phyloP scores from a whole-genome alignment of 2,113 vertebrate species.

The Nanorana parkeri region DNA sequence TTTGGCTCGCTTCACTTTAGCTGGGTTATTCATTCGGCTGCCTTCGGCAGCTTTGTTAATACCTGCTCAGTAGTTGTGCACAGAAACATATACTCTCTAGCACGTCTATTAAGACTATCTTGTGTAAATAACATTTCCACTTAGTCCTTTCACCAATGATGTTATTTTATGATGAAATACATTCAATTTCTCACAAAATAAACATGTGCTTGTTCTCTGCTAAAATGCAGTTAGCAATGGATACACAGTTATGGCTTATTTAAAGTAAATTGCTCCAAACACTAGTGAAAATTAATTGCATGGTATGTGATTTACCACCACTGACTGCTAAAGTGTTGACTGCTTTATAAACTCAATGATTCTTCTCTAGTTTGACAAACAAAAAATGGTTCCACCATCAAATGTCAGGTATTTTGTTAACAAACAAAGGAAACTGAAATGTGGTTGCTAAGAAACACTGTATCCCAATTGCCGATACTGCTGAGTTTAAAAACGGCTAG shows the following conservation, averaged over 20 bases:
- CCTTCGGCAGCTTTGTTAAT: too few relatives aligned
- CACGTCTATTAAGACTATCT: too few relatives aligned
- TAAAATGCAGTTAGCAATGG: constrained; percentile 36
- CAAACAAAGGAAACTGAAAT: constrained; percentile 38
- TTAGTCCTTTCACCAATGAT: constrained; percentile 7
- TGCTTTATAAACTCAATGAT: constrained; percentile 18
- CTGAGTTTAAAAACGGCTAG: neutral
- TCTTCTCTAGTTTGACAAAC: constrained; percentile 29
- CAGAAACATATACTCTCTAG: too few relatives aligned
- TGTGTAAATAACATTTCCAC: too few relatives aligned
- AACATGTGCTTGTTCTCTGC: constrained; percentile 30
- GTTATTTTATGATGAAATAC: constrained; percentile 29
- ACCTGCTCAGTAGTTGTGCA: too few relatives aligned
- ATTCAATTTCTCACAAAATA: constrained; percentile 33
- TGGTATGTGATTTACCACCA: constrained; percentile 45
- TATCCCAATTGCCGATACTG: constrained; percentile 2
- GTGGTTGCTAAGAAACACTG: constrained; percentile 36
- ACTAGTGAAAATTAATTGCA: constrained; percentile 41
- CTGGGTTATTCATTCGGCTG: too few relatives aligned
- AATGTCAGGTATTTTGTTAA: constrained; percentile 30
- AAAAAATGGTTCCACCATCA: constrained; percentile 8
- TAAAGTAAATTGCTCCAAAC: constrained; percentile 30
- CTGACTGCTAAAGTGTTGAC: constrained; percentile 13
- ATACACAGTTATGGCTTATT: constrained; percentile 34
- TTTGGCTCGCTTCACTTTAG: too few relatives aligned